Evolutionary conservation across 2,888 invertebrate genomes (phyloP).

Genomic region (Hydrotaea diabolus): DNA sequence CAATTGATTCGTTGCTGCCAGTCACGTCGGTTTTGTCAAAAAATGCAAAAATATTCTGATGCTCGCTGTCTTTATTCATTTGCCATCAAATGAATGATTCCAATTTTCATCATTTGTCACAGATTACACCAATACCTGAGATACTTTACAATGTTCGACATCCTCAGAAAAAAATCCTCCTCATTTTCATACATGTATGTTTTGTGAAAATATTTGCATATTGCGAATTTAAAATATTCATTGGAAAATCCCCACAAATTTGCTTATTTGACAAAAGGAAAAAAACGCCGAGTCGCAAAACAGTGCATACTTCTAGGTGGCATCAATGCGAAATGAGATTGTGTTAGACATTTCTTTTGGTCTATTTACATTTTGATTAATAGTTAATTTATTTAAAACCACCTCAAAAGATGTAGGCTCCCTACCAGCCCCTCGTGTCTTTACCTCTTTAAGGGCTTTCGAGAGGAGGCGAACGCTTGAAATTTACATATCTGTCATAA

Average conservation of each 20-base stretch:
- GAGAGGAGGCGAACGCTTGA: background rate
- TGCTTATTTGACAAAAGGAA: background rate
- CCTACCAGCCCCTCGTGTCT: background rate
- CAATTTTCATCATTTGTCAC: no score
- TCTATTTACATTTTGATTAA: slow-evolving; percentile 41
- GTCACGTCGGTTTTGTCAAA: no score
- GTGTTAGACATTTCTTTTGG: background rate
- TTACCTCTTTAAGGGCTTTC: background rate
- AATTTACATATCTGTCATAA: slow-evolving; percentile 22
- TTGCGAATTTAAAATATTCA: background rate
- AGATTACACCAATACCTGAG: no score
- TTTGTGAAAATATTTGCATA: background rate
- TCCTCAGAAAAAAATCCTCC: no score
- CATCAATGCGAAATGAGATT: background rate
- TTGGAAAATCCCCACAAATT: background rate
- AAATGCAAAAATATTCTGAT: no score
- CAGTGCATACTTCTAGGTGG: slow-evolving; percentile 19
- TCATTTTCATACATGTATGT: background rate
- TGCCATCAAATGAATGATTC: no score
- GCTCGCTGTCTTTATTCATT: no score
- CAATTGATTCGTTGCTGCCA: no score
- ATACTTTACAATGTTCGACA: no score
- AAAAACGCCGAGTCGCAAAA: background rate
- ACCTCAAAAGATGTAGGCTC: background rate
- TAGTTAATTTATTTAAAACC: slow-evolving; percentile 52